Percentiles rank a stretch among this genome's conserved stretches.
Conservation (phyloP, 2,113 vertebrate species). For the Mionectes macconnelli region DNA sequence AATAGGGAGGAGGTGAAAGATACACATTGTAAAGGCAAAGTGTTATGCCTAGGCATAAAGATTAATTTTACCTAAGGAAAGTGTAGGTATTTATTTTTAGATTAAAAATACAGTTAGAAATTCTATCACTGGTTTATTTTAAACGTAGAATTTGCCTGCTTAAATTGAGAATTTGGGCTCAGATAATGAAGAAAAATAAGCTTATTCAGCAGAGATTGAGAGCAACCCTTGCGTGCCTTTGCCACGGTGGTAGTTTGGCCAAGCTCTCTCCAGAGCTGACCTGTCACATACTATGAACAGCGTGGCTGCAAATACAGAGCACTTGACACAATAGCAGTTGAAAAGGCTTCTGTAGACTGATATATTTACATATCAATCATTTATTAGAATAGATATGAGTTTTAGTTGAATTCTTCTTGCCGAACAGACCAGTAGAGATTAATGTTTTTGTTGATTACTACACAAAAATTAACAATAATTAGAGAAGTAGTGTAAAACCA, state of each 20-base stretch:
- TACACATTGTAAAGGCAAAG: conserved; percentile 8
- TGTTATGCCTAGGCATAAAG: neutral
- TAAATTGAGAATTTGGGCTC: neutral
- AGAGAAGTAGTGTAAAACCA: neutral
- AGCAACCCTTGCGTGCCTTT: neutral
- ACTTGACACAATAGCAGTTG: neutral
- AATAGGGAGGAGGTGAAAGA: conserved; percentile 31
- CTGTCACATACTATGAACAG: neutral
- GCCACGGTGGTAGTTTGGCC: neutral
- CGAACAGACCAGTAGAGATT: accelerated
- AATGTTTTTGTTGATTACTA: neutral
- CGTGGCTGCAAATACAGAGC: neutral
- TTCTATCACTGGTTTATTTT: neutral
- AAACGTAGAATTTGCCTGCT: neutral
- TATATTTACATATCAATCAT: neutral
- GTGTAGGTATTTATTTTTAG: neutral
- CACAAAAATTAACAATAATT: neutral
- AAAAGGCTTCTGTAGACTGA: neutral
- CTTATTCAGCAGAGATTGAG: neutral
- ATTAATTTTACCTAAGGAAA: conserved; percentile 4
- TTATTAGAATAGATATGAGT: neutral
- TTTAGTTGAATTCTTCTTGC: neutral
- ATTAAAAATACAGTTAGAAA: neutral
- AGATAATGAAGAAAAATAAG: neutral
- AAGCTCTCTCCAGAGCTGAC: neutral